phyloP scores from a whole-genome alignment of 1,140 invertebrate genomes.

The Palaemon carinicauda region DNA sequence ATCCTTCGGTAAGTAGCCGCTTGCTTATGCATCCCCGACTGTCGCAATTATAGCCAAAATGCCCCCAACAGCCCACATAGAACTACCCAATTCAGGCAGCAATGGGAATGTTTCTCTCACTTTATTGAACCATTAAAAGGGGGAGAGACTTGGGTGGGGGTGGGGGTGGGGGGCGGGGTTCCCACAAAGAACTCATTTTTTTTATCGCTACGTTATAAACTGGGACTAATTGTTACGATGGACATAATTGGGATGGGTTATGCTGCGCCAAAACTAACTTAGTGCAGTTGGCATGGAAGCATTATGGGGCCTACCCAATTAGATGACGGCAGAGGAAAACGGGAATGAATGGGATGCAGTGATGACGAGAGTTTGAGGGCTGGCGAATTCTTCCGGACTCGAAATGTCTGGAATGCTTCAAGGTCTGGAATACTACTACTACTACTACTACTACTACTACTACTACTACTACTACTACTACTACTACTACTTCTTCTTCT shows the following conservation, averaged over 20 bases:
- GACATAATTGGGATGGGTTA: constrained; percentile 6
- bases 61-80: not conserved
- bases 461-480: no score
- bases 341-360: no score
- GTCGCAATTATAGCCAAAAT: not conserved
- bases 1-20: not conserved
- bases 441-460: no score
- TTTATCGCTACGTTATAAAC: constrained; percentile 10
- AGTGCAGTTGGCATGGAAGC: not conserved
- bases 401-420: not conserved
- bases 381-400: not conserved
- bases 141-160: not conserved
- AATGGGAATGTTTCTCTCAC: not conserved
- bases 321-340: no score
- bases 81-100: not conserved
- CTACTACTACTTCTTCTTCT: no score
- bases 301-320: not conserved
- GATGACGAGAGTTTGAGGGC: no score
- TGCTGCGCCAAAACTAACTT: constrained; percentile 6
- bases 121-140: constrained; percentile 8
- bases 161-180: no score
- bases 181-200: not conserved
- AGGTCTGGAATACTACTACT: no score
- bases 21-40: not conserved
- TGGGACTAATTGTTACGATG: constrained; percentile 5